phyloP scores from a whole-genome alignment of 1,140 invertebrate species.

The Paraescarpia echinospica region DNA sequence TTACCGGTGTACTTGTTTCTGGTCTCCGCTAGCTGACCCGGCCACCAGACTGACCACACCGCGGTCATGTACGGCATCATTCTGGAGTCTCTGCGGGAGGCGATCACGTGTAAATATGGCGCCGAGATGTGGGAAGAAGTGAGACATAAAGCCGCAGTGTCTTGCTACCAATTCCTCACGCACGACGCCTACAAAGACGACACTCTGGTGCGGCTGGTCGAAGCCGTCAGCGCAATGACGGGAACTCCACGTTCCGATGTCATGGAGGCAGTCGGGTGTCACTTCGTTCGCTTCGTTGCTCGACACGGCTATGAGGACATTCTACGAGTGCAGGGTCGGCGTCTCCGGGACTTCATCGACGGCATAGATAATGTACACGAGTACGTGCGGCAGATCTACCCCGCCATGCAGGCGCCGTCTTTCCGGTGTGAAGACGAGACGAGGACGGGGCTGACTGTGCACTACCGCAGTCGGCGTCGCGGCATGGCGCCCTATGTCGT shows the following conservation, averaged over 20 bases:
- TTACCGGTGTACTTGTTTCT: too few species aligned
- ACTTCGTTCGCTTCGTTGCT: conserved; percentile 63
- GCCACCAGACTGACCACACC: background rate
- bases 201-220: background rate
- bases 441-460: conserved; percentile 68
- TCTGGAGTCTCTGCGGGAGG: background rate
- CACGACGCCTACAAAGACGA: background rate
- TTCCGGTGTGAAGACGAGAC: conserved; percentile 94
- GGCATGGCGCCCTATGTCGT: conserved; percentile 93
- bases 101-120: background rate
- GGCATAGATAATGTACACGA: conserved; percentile 88
- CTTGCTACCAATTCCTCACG: background rate
- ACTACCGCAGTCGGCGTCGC: conserved; percentile 78
- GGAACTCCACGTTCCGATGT: background rate
- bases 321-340: conserved; percentile 71
- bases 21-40: background rate
- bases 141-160: background rate
- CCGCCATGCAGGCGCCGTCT: conserved; percentile 83
- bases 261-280: background rate
- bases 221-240: background rate
- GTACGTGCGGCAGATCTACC: conserved; percentile 83
- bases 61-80: background rate
- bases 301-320: conserved; percentile 76
- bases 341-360: conserved; percentile 91
- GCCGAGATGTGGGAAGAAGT: background rate